Base-by-base conservation (phyloP, 2,888 invertebrate genomes). In the Celastrina argiolus region DNA sequence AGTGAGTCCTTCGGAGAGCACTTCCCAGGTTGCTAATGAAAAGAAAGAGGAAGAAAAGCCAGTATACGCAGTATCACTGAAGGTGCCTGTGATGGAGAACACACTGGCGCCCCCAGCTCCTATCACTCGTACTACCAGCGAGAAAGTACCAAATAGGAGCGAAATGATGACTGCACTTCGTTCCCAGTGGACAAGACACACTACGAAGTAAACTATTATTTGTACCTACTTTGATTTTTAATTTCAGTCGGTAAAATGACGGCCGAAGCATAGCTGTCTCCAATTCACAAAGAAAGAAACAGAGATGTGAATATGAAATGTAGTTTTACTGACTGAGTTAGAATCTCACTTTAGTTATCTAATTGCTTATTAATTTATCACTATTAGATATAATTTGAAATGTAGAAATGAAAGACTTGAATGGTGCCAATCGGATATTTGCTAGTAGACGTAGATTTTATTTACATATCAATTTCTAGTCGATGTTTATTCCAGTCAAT, bases 131-230 rank as follows among this genome's bases (percentile, higher is more conserved):
- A 95, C 96, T 63, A 96, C 96, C 36, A 97, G 97, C 85, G 97
- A 97, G 78, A 96, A 96, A 82, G 95, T 97, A 69, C 96, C 97
- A 5, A 95, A 96, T 79, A 93, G 96, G 66, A 97, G 95, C 83
- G 96, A 97, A 80, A 92, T 96, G 81, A 96, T 97, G 96, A 94
- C 94, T 28, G 95, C 96, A 75, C 94, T 97, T 73, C 92, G 97
- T 72, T 94, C 95, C 7, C 94, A 95, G 70, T 97, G 97, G 97
- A 96, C 96, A 22, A 92, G 97, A 74, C 97, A 97, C 80, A 97
- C 97, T 34, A 97, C 97, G 39, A 97, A 97, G 87, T 97, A 91
- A 81, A 82, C 66, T 63, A 69, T 66, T 68, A 67, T 67, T 64
- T 66, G 67, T 70, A 64, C 51, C 41, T 31, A 71, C 68, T 56